Base-by-base conservation (phyloP, 2,797 vertebrate genomes). In the Acanthiza pusilla region DNA sequence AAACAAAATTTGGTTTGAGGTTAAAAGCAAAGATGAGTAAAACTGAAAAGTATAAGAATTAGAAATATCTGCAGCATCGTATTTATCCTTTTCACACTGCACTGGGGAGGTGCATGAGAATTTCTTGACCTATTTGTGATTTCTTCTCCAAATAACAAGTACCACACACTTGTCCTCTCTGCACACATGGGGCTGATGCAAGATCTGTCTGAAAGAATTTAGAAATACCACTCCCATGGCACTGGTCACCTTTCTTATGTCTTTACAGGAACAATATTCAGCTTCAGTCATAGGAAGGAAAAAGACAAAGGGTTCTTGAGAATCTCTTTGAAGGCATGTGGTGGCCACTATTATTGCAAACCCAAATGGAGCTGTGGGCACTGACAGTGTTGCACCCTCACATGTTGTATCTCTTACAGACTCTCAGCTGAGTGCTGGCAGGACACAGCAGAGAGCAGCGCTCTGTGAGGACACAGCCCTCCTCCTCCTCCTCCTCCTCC, bases 361-460 rank as follows among this genome's bases (percentile, higher is more conserved):
- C 16, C 32, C 34, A 57, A 21, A n/a, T 1, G 13, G n/a, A 75
- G 47, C 45, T 75, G 11, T 61, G 80, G 54, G 47, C 42, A 65
- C 29, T 10, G 25, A 6, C 21, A 45, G 17, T 10, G 20, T 13
- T 60, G 30, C 3, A 1, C 7, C 23, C 16, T 54, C 29, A 45
- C 7, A 6, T 20, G 8, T 11, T 16, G 1, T 0, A 3, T 6
- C 30, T 73, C 29, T 32, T 9, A n/a, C 7, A 63, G 40, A 3
- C 11, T 38, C 60, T 51, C 30, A 61, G 45, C 8, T 5, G n/a
- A 58, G 57, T 7, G 15, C 3, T 66, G 82, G 3, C 51, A 54
- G 43, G 51, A 54, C 42, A 32, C 21, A 38, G 7, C 1, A 1
- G 53, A 55, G 14, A 75, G 21, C 15, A 79, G 7, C 32, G 4